phyloP scores from a whole-genome alignment of 2,888 invertebrate species.

The Epinotia demarniana region DNA sequence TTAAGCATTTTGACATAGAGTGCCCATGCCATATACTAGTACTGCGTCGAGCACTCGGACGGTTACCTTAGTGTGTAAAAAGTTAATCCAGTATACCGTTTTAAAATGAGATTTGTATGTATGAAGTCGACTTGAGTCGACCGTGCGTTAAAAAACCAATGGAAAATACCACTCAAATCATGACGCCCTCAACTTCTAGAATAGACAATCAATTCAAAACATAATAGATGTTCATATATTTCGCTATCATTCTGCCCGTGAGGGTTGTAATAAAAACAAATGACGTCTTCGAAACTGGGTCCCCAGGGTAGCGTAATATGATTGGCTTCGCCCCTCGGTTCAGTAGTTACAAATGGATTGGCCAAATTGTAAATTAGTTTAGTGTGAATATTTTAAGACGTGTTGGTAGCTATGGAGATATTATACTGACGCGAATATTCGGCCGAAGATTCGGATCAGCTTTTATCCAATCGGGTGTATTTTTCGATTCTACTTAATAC shows the following conservation, averaged over 20 bases:
- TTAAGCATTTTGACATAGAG: no score
- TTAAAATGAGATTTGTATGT: no score
- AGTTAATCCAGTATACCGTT: no score
- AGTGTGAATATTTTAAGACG: slow-evolving; percentile 18
- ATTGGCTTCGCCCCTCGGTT: slow-evolving; percentile 16
- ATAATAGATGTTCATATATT: slow-evolving; percentile 6
- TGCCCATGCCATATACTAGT: no score
- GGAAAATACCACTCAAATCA: background rate
- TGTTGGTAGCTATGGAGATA: background rate
- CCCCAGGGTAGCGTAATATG: slow-evolving; percentile 6
- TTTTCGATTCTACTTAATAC: no score
- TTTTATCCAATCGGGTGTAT: background rate
- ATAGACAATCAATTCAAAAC: background rate
- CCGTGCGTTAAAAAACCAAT: no score
- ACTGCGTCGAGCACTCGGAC: no score
- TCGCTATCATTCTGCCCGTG: background rate
- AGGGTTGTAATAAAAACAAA: slow-evolving; percentile 36
- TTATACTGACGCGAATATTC: background rate
- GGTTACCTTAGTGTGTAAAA: no score
- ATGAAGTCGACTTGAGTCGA: no score
- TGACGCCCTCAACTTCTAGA: background rate
- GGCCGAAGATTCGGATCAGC: background rate
- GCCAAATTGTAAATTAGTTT: slow-evolving; percentile 14
- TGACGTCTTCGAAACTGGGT: slow-evolving; percentile 12
- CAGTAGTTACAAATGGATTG: slow-evolving; percentile 4